Percentiles rank a stretch among this genome's conserved stretches.
Conservation (phyloP, 2,797 vertebrate species). For the Pipistrellus nathusii region DNA sequence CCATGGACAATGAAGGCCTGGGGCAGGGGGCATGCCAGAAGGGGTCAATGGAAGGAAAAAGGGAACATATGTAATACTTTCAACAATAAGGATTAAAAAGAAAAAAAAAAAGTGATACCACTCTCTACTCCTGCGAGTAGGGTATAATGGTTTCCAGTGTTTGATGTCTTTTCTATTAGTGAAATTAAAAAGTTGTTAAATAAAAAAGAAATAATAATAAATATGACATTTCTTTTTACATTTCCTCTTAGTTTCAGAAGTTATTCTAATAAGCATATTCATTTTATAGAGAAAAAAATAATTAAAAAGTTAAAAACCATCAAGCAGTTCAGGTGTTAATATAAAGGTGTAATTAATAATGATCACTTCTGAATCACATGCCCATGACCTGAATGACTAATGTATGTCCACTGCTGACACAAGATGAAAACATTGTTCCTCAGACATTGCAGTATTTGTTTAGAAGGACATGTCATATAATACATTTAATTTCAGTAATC, state of each 20-base stretch:
- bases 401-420: not conserved
- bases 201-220: not conserved
- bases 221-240: not conserved
- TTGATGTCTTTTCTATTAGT: not conserved
- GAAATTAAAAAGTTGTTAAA: not conserved
- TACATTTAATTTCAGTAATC: slow-evolving; percentile 56
- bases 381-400: not conserved
- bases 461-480: slow-evolving; percentile 41
- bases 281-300: not conserved
- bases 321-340: not conserved
- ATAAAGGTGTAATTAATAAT: not conserved
- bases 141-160: not conserved
- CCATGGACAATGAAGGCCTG: no score
- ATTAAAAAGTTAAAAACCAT: not conserved
- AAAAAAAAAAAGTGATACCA: not conserved
- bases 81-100: no score
- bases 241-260: not conserved
- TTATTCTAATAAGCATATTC: not conserved
- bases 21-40: no score
- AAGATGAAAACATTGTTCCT: slow-evolving; percentile 17
- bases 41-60: no score
- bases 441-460: not conserved
- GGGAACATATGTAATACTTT: no score
- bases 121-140: not conserved
- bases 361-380: not conserved